These are phyloP conservation scores for Pyrrhosoma nymphula DNA, from an alignment of 2,888 invertebrate species.

Conservation along the genomic window DNA sequence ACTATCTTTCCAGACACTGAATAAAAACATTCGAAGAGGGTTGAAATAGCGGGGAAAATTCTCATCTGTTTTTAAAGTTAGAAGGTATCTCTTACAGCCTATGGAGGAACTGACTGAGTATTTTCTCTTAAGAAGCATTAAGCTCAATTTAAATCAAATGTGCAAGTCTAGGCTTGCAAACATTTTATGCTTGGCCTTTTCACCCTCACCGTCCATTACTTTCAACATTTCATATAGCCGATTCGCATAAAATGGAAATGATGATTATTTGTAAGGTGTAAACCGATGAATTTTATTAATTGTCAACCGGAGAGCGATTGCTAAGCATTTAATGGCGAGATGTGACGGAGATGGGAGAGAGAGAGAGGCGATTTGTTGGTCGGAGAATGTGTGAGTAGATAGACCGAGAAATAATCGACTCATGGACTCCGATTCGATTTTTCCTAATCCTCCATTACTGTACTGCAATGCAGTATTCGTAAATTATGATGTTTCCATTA, in stretches of 20 bases:
- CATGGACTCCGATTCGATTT: not conserved
- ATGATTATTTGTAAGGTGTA: not conserved
- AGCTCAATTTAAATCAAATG: no score
- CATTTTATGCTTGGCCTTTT: no score
- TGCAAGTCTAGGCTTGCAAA: no score
- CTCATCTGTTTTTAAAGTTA: no score
- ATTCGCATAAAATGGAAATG: not conserved
- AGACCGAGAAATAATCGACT: not conserved
- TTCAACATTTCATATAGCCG: not conserved
- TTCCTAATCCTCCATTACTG: conserved; percentile 21
- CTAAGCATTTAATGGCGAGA: no score
- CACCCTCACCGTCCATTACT: not conserved
- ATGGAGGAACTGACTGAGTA: no score
- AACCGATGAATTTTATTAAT: not conserved
- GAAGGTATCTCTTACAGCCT: no score
- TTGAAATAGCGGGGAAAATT: no score
- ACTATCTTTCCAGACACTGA: no score
- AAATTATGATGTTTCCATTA: conserved; percentile 48
- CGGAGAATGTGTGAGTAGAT: no score
- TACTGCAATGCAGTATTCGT: conserved; percentile 28
- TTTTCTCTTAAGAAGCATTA: no score
- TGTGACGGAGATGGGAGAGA: not conserved
- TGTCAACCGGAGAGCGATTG: not conserved
- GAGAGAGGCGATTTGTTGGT: not conserved
- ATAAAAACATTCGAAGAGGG: no score